phyloP scores from a whole-genome alignment of 2,113 vertebrate species.

The Sakesphorus luctuosus region DNA sequence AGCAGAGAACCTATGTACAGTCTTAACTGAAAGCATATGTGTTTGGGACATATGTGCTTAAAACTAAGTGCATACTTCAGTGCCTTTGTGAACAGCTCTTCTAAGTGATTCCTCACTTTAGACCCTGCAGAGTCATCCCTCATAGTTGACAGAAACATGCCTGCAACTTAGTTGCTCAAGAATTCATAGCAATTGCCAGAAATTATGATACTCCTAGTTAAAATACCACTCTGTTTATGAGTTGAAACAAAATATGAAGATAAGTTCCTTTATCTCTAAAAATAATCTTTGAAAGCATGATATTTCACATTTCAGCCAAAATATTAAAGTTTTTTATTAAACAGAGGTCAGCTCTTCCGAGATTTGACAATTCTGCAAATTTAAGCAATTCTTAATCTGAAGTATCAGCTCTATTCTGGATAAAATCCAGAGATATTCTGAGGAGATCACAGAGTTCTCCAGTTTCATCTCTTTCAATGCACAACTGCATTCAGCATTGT shows the following conservation, averaged over 20 bases:
- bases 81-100: neutral
- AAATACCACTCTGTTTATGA: slow-evolving; percentile 7
- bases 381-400: neutral
- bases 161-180: neutral
- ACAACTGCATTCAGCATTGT: neutral
- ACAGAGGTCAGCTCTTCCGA: neutral
- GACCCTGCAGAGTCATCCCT: neutral
- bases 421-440: neutral
- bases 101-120: neutral
- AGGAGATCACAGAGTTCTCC: neutral
- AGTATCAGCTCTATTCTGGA: neutral
- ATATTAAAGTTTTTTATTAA: slow-evolving; percentile 48
- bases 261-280: slow-evolving; percentile 45
- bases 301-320: slow-evolving; percentile 38
- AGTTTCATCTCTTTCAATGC: neutral
- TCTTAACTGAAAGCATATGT: neutral
- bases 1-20: neutral
- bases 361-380: neutral
- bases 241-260: neutral
- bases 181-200: slow-evolving; percentile 17
- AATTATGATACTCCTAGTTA: neutral
- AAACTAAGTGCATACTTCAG: neutral
- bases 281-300: neutral
- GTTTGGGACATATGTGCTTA: neutral
- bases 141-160: neutral